These are phyloP conservation scores for Diuraphis noxia DNA, from an alignment of 1,140 invertebrate species.

Conservation along the genomic window DNA sequence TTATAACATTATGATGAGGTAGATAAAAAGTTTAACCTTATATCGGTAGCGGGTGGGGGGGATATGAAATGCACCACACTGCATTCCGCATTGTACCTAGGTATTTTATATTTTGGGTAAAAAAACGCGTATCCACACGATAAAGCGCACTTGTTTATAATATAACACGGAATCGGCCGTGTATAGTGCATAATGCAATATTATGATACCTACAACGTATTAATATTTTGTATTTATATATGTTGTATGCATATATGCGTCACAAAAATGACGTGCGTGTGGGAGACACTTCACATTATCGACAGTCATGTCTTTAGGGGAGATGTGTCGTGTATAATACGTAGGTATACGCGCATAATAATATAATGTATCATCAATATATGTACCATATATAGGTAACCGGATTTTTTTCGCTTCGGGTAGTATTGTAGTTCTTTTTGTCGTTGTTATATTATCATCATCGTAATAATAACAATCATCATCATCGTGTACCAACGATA, in stretches of 20 bases:
- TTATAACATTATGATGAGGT: neutral
- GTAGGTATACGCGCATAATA: neutral
- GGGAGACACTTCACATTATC: slow-evolving; percentile 28
- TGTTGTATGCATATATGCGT: neutral
- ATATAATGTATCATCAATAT: too few species aligned
- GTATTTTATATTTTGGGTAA: too few species aligned
- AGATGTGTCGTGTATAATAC: neutral
- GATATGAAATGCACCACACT: neutral
- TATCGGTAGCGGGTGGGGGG: neutral
- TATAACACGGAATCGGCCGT: neutral
- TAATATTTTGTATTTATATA: neutral
- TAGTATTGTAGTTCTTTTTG: slow-evolving; percentile 44
- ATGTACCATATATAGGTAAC: neutral
- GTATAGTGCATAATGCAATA: too few species aligned
- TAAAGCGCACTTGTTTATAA: neutral
- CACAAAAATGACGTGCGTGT: neutral
- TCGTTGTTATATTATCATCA: slow-evolving; percentile 21
- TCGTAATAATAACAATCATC: neutral
- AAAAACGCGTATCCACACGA: neutral
- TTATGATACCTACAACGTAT: neutral
- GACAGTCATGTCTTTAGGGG: slow-evolving; percentile 35
- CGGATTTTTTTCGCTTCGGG: slow-evolving; percentile 44
- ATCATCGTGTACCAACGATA: neutral
- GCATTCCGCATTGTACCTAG: neutral
- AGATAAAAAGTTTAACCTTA: neutral